Percentiles rank a stretch among this genome's conserved stretches.
Conservation (phyloP, 37 sponge, comb jelly and placozoan species). For the Geodia barretti region DNA sequence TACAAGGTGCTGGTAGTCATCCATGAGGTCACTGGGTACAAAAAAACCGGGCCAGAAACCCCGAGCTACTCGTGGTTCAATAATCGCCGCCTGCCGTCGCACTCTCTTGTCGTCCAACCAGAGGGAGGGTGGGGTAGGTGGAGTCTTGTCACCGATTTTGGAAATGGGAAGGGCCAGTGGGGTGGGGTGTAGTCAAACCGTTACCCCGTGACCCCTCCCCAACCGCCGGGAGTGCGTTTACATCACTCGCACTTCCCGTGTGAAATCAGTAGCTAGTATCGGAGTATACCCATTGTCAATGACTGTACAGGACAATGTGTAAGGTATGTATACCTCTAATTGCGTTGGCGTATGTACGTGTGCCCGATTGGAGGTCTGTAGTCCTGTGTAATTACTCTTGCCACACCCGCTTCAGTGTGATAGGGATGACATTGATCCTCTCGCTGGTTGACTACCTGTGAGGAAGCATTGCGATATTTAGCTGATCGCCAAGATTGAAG, state of each 20-base stretch:
- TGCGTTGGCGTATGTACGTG: constrained; percentile 59
- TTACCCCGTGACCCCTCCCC: too few species aligned
- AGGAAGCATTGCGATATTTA: background rate
- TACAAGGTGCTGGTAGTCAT: constrained; percentile 12
- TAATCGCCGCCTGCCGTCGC: too few species aligned
- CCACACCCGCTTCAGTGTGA: constrained; percentile 52
- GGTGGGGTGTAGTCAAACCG: constrained; percentile 78
- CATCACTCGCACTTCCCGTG: constrained; percentile 12
- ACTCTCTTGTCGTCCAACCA: constrained; percentile 59
- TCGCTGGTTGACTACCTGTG: constrained; percentile 29
- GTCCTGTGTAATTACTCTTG: constrained; percentile 31
- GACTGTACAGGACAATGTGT: too few species aligned
- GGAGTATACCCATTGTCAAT: too few species aligned
- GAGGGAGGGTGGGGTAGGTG: background rate
- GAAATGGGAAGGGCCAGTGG: constrained; percentile 14
- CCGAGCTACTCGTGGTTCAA: constrained; percentile 35
- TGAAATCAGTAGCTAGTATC: constrained; percentile 40
- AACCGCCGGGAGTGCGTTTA: too few species aligned
- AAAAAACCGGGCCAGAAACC: constrained; percentile 59
- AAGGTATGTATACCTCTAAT: constrained; percentile 58
- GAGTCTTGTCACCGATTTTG: background rate
- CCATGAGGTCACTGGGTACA: constrained; percentile 43
- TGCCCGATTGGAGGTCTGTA: constrained; percentile 47
- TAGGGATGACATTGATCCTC: constrained; percentile 33
- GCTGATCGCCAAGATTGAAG: background rate